Evolutionary conservation across 2,113 vertebrate genomes (phyloP), one percentile per base, ranked within the genome.

Genomic region (Chaetops frenatus): DNA sequence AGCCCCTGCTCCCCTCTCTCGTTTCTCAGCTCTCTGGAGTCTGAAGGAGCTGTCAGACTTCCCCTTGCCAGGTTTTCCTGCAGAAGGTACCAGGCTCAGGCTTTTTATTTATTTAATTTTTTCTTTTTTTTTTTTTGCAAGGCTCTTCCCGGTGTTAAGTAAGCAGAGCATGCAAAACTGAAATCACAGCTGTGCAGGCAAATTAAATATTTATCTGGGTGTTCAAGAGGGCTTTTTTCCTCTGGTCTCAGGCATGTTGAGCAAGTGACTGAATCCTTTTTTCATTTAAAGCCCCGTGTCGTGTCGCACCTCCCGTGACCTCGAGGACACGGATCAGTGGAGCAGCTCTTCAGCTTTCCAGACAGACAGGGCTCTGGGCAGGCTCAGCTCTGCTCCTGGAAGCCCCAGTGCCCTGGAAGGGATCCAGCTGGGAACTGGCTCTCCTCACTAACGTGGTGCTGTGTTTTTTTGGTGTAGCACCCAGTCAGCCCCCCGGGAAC

Each of bases 401-500:
- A 91, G 78, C 77, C 53, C 47, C 18, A 0, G 1, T 36, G 82
- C 23, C 8, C 25, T 38, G 88, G 79, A 33, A 57, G 86, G 86
- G 82, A 56, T 86, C 40, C 86, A 70, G 10, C 77, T 45, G 83
- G 95, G 92, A 64, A 57, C 9, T 1, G 4, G 51, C 40, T 93
- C 79, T 65, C 81, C 73, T 62, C 86, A 71, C 51, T 88, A 80
- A 96, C 12, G 38, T 64, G 69, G 19, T 62, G 84, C 89, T 88
- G 36, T 62, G 38, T 93, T 94, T 4, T 95, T 95, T 92, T 87
- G 94, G 69, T 95, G 45, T 31, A 99, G 99, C 99, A 16, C 99
- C 99, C 2, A 99, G 99, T 84, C 99, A 99, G 88, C 99, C 99
- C 12, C 99, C 99, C 0, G 98, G 98, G 95, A 99, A 99, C 97